These are phyloP conservation scores for Ginglymostoma cirratum DNA, from an alignment of 2,113 vertebrate genomes.

Conservation along the genomic window DNA sequence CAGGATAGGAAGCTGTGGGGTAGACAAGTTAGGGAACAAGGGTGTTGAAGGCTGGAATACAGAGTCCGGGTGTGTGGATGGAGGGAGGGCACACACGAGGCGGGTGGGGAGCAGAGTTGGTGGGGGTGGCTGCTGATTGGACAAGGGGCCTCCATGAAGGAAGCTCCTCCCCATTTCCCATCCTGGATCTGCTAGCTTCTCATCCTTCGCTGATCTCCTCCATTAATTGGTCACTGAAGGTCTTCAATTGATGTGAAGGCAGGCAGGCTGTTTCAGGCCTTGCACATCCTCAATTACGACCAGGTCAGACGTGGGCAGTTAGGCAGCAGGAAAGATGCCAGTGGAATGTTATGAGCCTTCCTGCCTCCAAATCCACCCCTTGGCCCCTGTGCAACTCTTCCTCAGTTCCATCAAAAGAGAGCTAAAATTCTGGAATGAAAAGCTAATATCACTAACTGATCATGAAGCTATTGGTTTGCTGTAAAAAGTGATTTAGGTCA, in stretches of 20 bases:
- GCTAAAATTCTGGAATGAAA: neutral
- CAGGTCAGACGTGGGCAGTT: neutral
- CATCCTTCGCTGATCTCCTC: neutral
- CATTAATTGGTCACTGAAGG: neutral
- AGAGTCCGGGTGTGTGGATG: too few species aligned
- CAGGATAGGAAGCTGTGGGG: too few species aligned
- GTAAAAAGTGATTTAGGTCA: neutral
- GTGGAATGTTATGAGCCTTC: neutral
- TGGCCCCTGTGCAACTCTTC: neutral
- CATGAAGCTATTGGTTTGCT: neutral
- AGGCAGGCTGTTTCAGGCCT: neutral
- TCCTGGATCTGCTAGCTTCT: neutral
- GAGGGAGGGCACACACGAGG: neutral
- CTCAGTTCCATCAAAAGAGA: too few species aligned
- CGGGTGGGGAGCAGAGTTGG: neutral
- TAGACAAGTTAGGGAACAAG: too few species aligned
- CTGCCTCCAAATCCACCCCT: neutral
- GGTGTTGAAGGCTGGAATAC: too few species aligned
- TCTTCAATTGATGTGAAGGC: neutral
- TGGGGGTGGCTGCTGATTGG: neutral
- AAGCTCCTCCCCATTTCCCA: neutral
- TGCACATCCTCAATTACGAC: neutral
- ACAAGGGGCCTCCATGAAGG: neutral
- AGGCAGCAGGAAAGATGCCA: too few species aligned
- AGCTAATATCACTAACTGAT: neutral